Conservation (phyloP, 2,888 invertebrate genomes). For the Lithophane socia region DNA sequence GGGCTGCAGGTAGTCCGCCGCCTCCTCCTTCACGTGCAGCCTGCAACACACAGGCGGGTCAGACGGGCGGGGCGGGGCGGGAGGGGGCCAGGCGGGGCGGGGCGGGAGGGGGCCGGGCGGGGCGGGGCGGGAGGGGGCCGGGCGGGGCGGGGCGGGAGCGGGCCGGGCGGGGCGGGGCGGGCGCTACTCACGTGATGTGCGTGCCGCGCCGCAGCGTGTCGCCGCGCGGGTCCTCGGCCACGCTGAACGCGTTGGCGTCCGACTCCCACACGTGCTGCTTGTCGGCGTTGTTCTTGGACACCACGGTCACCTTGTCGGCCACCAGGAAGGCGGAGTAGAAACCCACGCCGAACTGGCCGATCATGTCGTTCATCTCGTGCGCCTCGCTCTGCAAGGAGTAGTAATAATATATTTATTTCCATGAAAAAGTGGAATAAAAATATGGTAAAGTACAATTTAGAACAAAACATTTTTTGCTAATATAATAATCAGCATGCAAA, state of each 20-base stretch:
- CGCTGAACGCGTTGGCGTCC: slow-evolving; percentile 96
- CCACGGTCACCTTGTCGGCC: slow-evolving; percentile 98
- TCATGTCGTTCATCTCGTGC: slow-evolving; percentile 98
- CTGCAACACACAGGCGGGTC: slow-evolving; percentile 82
- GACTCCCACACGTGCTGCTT: slow-evolving; percentile 99
- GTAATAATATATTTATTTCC: too few species aligned
- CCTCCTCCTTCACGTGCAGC: slow-evolving; percentile 98
- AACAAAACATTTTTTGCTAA: too few species aligned
- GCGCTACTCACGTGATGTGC: slow-evolving; percentile 92
- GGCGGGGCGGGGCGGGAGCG: neutral
- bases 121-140: slow-evolving; percentile 79
- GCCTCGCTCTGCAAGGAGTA: slow-evolving; percentile 74
- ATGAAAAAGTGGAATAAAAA: too few species aligned
- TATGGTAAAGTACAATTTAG: too few species aligned
- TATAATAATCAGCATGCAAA: too few species aligned
- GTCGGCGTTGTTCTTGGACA: slow-evolving; percentile 98
- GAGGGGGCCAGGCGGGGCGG: slow-evolving; percentile 72
- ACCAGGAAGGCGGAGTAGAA: slow-evolving; percentile 99
- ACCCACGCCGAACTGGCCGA: slow-evolving; percentile 99
- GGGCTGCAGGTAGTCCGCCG: slow-evolving; percentile 98
- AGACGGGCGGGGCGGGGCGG: slow-evolving; percentile 87
- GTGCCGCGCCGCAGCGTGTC: slow-evolving; percentile 97
- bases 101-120: slow-evolving; percentile 59
- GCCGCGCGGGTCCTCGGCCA: slow-evolving; percentile 98
- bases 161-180: slow-evolving; percentile 78